Base-by-base conservation (phyloP, 1,140 invertebrate species). In the Muscidifurax raptorellus region DNA sequence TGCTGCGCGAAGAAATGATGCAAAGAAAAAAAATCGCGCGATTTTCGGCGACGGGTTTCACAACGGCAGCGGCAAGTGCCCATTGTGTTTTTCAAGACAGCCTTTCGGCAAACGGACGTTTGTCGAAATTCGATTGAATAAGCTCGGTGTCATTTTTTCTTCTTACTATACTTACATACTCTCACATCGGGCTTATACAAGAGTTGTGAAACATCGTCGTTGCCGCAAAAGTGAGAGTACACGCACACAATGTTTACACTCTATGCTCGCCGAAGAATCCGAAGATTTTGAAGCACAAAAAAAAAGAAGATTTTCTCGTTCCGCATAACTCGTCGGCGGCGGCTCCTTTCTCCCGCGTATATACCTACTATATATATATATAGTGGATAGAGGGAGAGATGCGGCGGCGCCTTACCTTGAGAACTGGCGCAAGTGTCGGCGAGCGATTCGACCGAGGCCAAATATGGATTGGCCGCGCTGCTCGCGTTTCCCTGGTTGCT, bases 391-490 rank as follows among this genome's bases (percentile, higher is more conserved):
- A 36, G n/a, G n/a, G n/a, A 78, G 82, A 27, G 80, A 67, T 85
- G 66, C 66, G 44, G 30, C 27, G 15, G 40, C 10, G 36, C 30
- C 67, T 84, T 87, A 93, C 93, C 93, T 91, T 94, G 93, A 79
- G 93, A 93, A 87, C 92, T 93, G 87, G 91, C 93, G 83, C 94
- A 94, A 83, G 92, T 94, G 86, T 96, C 96, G 82, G 96, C 96
- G 87, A 97, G 92, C 82, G 96, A 96, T 90, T 97, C 96, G 82
- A 96, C 96, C 25, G 96, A 97, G 66, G 96, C 96, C 90, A 97
- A 91, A 92, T 97, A 97, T n/a, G 96, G 95, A 88, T 93, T 93
- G 75, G 92, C 93, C 80, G 90, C 85, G 81, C 88, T 89, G 83
- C 87, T 90, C 67, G 89, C 87, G 77, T 91, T 92, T 82, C 91